Conservation (phyloP, 2,888 invertebrate genomes). For the Atethmia centrago region DNA sequence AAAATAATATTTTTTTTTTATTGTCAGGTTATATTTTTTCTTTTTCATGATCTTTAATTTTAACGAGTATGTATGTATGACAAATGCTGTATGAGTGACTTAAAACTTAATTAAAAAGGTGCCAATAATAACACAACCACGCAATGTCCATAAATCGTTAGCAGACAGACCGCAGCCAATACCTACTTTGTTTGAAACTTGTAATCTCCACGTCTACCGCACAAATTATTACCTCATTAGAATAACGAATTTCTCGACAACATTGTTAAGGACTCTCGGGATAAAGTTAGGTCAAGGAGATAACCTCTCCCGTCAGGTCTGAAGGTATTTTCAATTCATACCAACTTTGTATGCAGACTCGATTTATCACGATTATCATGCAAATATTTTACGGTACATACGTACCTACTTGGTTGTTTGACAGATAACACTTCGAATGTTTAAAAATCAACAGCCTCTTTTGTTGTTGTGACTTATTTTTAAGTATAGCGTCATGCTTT, state of each 20-base stretch:
- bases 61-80: not conserved
- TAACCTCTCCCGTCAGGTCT: conserved; percentile 57
- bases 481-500: conserved; percentile 36
- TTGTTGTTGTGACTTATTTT: conserved; percentile 54
- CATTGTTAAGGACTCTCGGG: conserved; percentile 40
- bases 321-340: conserved; percentile 40
- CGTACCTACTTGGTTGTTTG: conserved; percentile 18
- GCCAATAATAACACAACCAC: not conserved
- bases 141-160: conserved; percentile 10
- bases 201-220: conserved; percentile 28
- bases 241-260: conserved; percentile 55
- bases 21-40: too few species aligned
- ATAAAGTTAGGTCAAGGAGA: conserved; percentile 53
- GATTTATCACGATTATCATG: conserved; percentile 56
- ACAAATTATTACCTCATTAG: conserved; percentile 54
- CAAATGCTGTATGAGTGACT: not conserved
- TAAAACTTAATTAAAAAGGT: not conserved
- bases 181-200: conserved; percentile 20
- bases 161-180: conserved; percentile 23
- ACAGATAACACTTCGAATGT: conserved; percentile 55
- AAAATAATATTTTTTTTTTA: too few species aligned
- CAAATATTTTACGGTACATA: conserved; percentile 50
- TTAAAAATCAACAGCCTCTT: conserved; percentile 47
- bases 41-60: not conserved
- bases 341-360: conserved; percentile 36